A percentile compares a stretch with the other conserved stretches of the same genome.
phyloP scores from a whole-genome alignment of 2,888 invertebrate genomes.

The Sphaerophoria taeniata region DNA sequence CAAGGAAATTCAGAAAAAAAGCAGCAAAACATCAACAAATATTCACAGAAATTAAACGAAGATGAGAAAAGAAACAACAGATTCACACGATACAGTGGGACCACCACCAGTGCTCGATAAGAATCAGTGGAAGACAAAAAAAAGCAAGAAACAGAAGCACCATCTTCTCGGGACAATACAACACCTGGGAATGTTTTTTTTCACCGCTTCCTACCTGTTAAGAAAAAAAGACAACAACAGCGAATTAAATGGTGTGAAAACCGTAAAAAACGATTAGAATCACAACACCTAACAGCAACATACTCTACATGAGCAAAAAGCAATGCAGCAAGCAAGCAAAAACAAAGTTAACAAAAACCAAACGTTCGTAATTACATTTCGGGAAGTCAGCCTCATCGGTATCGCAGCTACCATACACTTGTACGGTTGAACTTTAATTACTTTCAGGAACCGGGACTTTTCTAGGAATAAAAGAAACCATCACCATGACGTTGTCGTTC shows the following conservation, averaged over 20 bases:
- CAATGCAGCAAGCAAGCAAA: conserved; percentile 4
- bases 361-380: conserved; percentile 69
- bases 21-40: conserved; percentile 14
- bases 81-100: conserved; percentile 64
- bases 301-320: conserved; percentile 1
- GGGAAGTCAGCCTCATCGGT: conserved; percentile 43
- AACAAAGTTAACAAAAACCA: conserved; percentile 22
- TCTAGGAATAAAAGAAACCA: conserved; percentile 62
- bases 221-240: conserved; percentile 16
- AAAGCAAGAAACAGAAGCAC: conserved; percentile 29
- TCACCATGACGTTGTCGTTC: background rate
- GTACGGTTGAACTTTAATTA: conserved; percentile 67
- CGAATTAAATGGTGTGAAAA: conserved; percentile 68
- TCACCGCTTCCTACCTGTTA: conserved; percentile 60
- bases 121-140: conserved; percentile 35
- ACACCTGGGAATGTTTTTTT: conserved; percentile 71
- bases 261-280: conserved; percentile 71
- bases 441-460: conserved; percentile 49
- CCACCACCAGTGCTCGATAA: conserved; percentile 67
- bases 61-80: conserved; percentile 54
- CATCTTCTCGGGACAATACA: conserved; percentile 53
- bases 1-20: conserved; percentile 31
- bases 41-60: conserved; percentile 61
- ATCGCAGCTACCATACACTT: conserved; percentile 28
- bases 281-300: conserved; percentile 50